Conservation (phyloP, 2,888 invertebrate species). For the Aphidius colemani region DNA sequence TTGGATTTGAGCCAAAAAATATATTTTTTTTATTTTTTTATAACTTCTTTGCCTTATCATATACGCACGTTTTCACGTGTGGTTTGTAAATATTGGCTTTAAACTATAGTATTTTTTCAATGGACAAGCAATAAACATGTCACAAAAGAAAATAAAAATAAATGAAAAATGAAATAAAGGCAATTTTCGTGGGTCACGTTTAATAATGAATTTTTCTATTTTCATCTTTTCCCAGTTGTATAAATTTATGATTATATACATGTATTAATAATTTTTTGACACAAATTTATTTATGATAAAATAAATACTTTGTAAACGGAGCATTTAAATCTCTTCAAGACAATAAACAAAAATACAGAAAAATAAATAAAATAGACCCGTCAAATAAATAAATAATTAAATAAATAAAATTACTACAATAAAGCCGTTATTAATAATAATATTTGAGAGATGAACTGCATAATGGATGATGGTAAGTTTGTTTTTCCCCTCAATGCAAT, state of each 20-base stretch:
- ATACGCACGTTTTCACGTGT: constrained; percentile 22
- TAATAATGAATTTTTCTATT: too few relatives aligned
- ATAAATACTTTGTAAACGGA: too few relatives aligned
- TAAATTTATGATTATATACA: too few relatives aligned
- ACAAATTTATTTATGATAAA: neutral
- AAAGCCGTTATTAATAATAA: too few relatives aligned
- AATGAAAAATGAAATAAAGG: too few relatives aligned
- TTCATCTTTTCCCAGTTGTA: too few relatives aligned
- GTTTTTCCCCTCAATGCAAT: constrained; percentile 19
- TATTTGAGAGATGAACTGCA: constrained; percentile 12
- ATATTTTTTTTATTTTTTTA: constrained; percentile 28
- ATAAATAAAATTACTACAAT: too few relatives aligned
- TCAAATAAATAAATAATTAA: too few relatives aligned
- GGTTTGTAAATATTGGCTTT: constrained; percentile 34
- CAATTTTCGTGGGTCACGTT: too few relatives aligned
- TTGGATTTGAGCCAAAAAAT: constrained; percentile 32
- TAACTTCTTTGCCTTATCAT: constrained; percentile 4
- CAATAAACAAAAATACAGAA: neutral
- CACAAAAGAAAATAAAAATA: too few relatives aligned
- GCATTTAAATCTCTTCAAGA: neutral
- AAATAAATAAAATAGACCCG: neutral
- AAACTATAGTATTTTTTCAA: constrained; percentile 18
- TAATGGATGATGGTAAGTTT: constrained; percentile 19
- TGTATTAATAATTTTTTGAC: too few relatives aligned
- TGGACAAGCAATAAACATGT: constrained; percentile 6